Percentiles rank a stretch among this genome's conserved stretches.
These are phyloP conservation scores for Saturnia pavonia DNA, from an alignment of 2,888 invertebrate species.

Conservation along the genomic window DNA sequence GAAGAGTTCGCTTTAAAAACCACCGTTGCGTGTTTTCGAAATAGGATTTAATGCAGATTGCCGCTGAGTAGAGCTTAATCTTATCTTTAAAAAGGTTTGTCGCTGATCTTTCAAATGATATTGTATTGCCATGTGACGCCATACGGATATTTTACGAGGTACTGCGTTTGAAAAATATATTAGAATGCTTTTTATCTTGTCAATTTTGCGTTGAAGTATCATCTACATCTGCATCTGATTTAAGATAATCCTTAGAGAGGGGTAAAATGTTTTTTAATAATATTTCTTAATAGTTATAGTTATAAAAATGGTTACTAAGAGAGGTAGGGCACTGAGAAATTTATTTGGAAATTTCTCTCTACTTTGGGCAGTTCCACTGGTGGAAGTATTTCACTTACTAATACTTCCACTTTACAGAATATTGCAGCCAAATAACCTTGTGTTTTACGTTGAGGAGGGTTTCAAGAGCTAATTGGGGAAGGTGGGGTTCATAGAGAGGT, in stretches of 20 bases:
- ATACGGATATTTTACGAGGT: slow-evolving; percentile 32
- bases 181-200: slow-evolving; percentile 21
- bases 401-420: too few species aligned
- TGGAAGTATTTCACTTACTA: too few species aligned
- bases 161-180: slow-evolving; percentile 27
- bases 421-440: too few species aligned
- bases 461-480: too few species aligned
- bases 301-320: background rate
- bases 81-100: slow-evolving; percentile 70
- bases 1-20: slow-evolving; percentile 65
- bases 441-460: too few species aligned
- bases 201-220: slow-evolving; percentile 12
- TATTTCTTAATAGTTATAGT: background rate
- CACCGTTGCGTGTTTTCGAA: slow-evolving; percentile 75
- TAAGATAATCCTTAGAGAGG: background rate
- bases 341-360: too few species aligned
- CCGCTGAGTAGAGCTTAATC: slow-evolving; percentile 60
- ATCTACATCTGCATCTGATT: background rate
- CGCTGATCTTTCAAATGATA: slow-evolving; percentile 63
- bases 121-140: slow-evolving; percentile 59
- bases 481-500: too few species aligned
- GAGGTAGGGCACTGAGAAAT: too few species aligned
- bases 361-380: too few species aligned
- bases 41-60: slow-evolving; percentile 75
- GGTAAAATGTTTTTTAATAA: background rate